Base-by-base conservation (phyloP, 2,888 invertebrate genomes). In the Palloptera scutellata region DNA sequence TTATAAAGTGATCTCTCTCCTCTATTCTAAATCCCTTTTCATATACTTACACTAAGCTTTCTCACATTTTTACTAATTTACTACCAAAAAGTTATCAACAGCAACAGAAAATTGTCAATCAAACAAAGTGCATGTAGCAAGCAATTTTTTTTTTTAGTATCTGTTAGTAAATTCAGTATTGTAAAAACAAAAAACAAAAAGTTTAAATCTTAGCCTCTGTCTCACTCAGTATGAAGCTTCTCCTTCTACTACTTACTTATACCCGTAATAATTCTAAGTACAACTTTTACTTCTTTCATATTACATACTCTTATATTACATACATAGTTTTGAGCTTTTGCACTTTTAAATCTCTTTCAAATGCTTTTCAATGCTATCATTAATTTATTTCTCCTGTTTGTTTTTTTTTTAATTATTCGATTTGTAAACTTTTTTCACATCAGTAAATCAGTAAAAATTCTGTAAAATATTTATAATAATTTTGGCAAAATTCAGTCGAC, bases 371-470 rank as follows among this genome's bases (percentile, higher is more conserved):
- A 67, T 64, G 68, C 71, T 69, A 57, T 68, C 55, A 64, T 1
- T 10, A 59, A 42, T 64, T 42, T 42, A 42, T 43, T 58, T n/a
- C 30, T 30, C 30, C 30, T 30, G 6, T 30, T 30, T 30, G n/a
- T n/a, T 30, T 30, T 30, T 30, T 30, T 30, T 30, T 30, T 30
- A 30, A 30, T 30, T 30, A 30, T 30, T 30, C 30, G 30, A 30
- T 30, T 30, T 64, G 41, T 41, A 64, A 64, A 45, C 58, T 64
- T 57, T 15, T 45, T 58, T 20, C 59, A 58, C 51, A 61, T 66
- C 66, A 66, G 66, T 66, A 72, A 74, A 74, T 74, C 75, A 74
- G 75, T 76, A 76, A 76, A 76, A 76, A 74, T 72, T 76, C 73
- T 72, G 70, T 65, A 67, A 67, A 4, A 30, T 30, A 30, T 30